Evolutionary conservation across 2,888 invertebrate genomes (phyloP), one percentile per base, ranked within the genome.

Genomic region (Macaria notata): DNA sequence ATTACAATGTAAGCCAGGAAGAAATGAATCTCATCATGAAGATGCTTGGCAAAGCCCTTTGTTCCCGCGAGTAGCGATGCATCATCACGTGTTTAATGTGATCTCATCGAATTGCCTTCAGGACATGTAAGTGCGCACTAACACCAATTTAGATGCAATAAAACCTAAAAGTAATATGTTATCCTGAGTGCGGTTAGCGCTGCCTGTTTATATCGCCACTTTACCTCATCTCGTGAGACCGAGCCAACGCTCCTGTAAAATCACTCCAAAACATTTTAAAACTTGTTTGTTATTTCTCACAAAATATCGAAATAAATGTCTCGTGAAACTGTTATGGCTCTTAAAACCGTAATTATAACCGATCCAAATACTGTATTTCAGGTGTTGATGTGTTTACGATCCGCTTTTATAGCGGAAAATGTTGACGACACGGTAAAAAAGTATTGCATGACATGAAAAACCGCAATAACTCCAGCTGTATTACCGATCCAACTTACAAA

Each of bases 391-490:
- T 56, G 52, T 62, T 64, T 61, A 66, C 61, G 46, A 48, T 49
- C 19, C 19, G 36, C 47, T 56, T 64, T 62, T 64, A 63, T 59
- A 54, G 64, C 60, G 51, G 57, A 71, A 74, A 84, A 73, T 72
- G 84, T 85, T 83, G 73, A 67, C 71, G 61, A 81, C 69, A 58
- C 66, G 79, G 70, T 71, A 65, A 69, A 75, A 71, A 75, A 72
- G 68, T 69, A 69, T 65, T 64, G 76, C 64, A 56, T 54, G 72
- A 81, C 88, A 89, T 84, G 89, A 89, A 78, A 89, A 81, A 78
- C 80, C 76, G 77, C 86, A 72, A 81, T 88, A 85, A 83, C 79
- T 75, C 71, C 66, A 72, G 71, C 73, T 78, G 78, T 80, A 81
- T 81, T 84, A 84, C 75, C 75, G 79, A 83, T 77, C 75, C 79